Evolutionary conservation across 2,113 vertebrate species (phyloP), one percentile per base, ranked within the genome.

Genomic region (Phyllopteryx taeniolatus): DNA sequence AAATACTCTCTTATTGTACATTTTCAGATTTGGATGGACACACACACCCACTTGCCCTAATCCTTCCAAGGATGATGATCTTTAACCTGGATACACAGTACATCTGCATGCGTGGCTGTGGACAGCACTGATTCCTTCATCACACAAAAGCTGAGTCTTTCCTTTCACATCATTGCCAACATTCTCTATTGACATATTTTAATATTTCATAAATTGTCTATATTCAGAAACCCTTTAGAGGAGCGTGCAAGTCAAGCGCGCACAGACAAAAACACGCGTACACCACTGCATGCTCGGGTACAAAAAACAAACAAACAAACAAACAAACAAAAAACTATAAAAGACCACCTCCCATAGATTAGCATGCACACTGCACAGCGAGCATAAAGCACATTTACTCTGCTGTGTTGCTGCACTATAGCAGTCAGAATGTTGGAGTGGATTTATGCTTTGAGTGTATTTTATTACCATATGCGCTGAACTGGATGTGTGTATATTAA

Each of bases 141-240:
- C 43, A 62, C 31, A 60, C 44, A 17, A 67, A 53, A 35, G 67
- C 27, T 42, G 33, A 74, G 75, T 31, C 56, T 81, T 80, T 82
- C 77, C 47, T 78, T 72, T 62, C 10, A 5, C 60, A 51, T 74
- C 20, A 33, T 57, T 39, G 57, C 71, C 62, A 64, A 46, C 27
- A 5, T 72, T 76, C 67, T 73, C 76, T 67, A 82, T 84, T 76
- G 78, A 83, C 81, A 79, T 46, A 46, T 76, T 80, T 87, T 61
- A 86, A 88, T 88, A 81, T 90, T 90, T 84, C 64, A 85, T 84
- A 51, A 72, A 46, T 20, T 53, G 63, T 67, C 75, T 82, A 78
- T 84, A 81, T 80, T 73, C 73, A 79, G 77, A 71, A 44, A 33
- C 5, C 60, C 54, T 57, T 14, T 59, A 42, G 57, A 78, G 64